Evolutionary conservation across 2,113 vertebrate species (phyloP), one percentile per base, ranked within the genome.

Genomic region (Lophura nycthemera): DNA sequence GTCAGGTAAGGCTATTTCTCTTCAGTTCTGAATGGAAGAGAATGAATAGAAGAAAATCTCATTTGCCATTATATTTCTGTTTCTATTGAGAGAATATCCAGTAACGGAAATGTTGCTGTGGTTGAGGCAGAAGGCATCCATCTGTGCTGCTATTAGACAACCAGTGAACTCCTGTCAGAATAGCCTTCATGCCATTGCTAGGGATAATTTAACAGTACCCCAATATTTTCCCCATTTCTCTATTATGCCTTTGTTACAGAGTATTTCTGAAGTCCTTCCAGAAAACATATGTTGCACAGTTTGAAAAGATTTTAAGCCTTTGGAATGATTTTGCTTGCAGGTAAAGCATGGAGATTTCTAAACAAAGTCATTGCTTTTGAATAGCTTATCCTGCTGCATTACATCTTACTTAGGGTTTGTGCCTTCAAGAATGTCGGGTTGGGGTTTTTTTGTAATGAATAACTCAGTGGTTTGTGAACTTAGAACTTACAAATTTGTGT

Each of bases 61-160:
- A 90, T 79, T 96, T 91, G 78, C 60, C 17, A 14, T 88, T 89
- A 56, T 83, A 42, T 93, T 93, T 38, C 54, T 54, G 40, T 69
- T 90, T 89, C 81, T 89, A 36, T 76, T 85, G 86, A 85, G 45
- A 77, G 38, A 89, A 92, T 82, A 59, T 24, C 40, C 5, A 10
- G 71, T 84, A 96, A 94, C 89, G 54, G 88, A 92, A 90, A 78
- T 72, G 70, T 91, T 94, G 94, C 74, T 93, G 77, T 80, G 86
- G 70, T 48, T 40, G 83, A 48, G 65, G 70, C 86, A 90, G 86
- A 88, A 89, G 95, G 88, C 54, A 74, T 83, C 36, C 40, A 73
- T 85, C 42, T 82, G n/a, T 25, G 69, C 48, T 20, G 29, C 54
- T 87, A 22, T 83, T 70, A 71, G 60, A 81, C 84, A 89, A 24